Conservation (phyloP, 2,888 invertebrate genomes). For the Conus canariensis region DNA sequence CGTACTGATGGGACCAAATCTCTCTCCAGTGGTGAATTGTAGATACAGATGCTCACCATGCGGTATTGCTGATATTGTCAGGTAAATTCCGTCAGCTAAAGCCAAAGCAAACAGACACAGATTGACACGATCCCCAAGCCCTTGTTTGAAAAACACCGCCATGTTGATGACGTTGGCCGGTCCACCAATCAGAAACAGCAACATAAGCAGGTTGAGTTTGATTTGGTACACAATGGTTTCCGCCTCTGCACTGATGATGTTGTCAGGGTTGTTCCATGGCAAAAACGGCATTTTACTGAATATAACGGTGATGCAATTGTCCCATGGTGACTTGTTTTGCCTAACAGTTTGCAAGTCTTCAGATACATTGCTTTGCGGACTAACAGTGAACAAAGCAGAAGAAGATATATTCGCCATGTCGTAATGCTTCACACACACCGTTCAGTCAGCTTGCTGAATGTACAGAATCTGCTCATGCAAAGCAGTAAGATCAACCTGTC, state of each 20-base stretch:
- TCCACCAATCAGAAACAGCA: constrained; percentile 21
- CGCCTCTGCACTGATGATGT: neutral
- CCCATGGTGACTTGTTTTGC: neutral
- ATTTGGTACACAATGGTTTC: neutral
- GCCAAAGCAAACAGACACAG: constrained; percentile 11
- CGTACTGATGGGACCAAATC: neutral
- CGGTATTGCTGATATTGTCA: neutral
- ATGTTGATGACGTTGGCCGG: constrained; percentile 32
- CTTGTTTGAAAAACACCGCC: constrained; percentile 27
- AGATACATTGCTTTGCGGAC: neutral
- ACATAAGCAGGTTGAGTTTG: neutral
- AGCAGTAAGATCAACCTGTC: no score
- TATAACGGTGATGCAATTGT: neutral
- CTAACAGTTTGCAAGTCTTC: neutral
- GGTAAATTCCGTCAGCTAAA: neutral
- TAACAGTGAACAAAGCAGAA: no score
- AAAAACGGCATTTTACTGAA: neutral
- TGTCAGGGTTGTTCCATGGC: neutral
- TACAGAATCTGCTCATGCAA: no score
- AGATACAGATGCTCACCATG: neutral
- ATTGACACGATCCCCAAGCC: constrained; percentile 6
- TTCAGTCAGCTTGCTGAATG: no score
- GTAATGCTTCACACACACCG: no score
- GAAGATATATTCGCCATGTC: no score
- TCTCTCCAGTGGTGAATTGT: neutral